phyloP scores from a whole-genome alignment of 2,888 invertebrate species.

The Lepidonotus clava region DNA sequence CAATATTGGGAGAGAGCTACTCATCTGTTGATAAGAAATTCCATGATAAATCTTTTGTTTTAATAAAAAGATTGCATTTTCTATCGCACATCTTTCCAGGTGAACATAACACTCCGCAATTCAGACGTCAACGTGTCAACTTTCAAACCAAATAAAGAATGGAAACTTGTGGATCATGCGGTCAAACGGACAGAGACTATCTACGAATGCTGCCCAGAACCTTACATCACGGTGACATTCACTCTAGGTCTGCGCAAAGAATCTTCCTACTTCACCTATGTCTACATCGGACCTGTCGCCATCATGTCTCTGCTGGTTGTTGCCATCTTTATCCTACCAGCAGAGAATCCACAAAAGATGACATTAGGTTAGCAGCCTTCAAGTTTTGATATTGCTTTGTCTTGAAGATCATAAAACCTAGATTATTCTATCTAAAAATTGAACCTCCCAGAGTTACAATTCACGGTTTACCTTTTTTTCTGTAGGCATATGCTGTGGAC shows the following conservation, averaged over 20 bases:
- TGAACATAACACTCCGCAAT: neutral
- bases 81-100: no score
- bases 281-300: constrained; percentile 11
- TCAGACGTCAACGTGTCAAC: neutral
- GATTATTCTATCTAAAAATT: no score
- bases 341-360: neutral
- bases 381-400: no score
- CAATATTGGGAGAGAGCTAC: no score
- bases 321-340: constrained; percentile 26
- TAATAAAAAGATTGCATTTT: no score
- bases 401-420: no score
- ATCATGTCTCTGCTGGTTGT: neutral
- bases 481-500: no score
- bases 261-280: constrained; percentile 30
- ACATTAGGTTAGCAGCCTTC: neutral
- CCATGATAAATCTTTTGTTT: no score
- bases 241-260: neutral
- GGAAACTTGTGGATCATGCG: neutral
- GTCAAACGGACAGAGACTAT: neutral
- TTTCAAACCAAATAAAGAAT: neutral
- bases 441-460: no score
- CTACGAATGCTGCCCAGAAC: neutral
- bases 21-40: no score
- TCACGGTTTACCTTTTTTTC: no score
- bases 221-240: constrained; percentile 2